These are phyloP conservation scores for Pissodes strobi DNA, from an alignment of 1,140 invertebrate genomes.

Conservation along the genomic window DNA sequence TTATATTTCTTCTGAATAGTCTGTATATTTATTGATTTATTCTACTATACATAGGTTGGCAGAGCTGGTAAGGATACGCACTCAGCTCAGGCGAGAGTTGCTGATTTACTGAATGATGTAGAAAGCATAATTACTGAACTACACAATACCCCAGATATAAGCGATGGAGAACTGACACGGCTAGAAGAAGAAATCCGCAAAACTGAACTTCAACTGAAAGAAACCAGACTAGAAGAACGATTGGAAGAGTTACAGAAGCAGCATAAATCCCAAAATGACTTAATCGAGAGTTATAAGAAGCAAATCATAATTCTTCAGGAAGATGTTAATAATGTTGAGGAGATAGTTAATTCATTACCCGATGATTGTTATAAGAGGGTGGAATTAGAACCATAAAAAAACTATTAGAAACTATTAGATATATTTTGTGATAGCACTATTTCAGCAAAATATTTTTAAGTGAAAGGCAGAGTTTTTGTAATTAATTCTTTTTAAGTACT, in stretches of 20 bases:
- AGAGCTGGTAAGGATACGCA: conserved; percentile 82
- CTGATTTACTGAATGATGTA: conserved; percentile 77
- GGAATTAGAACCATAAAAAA: conserved; percentile 49
- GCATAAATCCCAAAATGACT: conserved; percentile 74
- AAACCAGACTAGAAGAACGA: conserved; percentile 76
- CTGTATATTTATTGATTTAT: too few species aligned
- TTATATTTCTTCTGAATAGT: too few species aligned
- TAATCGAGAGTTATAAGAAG: conserved; percentile 81
- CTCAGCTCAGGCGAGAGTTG: conserved; percentile 78
- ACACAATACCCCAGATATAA: conserved; percentile 75
- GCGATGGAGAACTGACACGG: conserved; percentile 69
- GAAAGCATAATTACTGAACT: conserved; percentile 80
- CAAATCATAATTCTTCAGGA: conserved; percentile 72
- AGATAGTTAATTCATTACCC: conserved; percentile 82
- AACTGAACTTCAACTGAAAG: conserved; percentile 74
- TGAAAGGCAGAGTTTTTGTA: too few species aligned
- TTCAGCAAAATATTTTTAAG: too few species aligned
- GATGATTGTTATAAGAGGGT: conserved; percentile 70
- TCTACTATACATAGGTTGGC: conserved; percentile 77
- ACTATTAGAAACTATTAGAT: too few species aligned
- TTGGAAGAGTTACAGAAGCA: conserved; percentile 72
- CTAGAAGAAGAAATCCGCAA: conserved; percentile 74
- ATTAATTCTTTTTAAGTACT: too few species aligned
- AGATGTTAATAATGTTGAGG: conserved; percentile 86
- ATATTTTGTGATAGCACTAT: too few species aligned